Base-by-base conservation (phyloP, 2,113 vertebrate species). In the Halcyon malimbica region DNA sequence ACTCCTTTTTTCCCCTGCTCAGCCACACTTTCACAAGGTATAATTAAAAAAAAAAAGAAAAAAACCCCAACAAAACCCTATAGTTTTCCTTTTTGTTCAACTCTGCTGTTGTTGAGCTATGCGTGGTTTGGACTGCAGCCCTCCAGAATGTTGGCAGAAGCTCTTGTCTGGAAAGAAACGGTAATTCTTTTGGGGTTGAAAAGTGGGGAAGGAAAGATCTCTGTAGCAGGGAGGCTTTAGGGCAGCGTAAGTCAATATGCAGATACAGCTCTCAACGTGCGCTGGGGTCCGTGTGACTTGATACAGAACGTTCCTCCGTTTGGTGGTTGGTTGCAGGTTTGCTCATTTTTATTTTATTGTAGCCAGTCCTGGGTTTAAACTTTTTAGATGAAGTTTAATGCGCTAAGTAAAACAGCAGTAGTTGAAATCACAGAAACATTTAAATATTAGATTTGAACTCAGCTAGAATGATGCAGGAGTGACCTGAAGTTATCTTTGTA, bases 81-180 rank as follows among this genome's bases (percentile, higher is more conserved):
- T 64, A 92, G 89, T 96, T 97, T 94, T 94, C 84, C 73, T 96
- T 87, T 94, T 95, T 83, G 81, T 93, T 93, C 87, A 89, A 10
- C 67, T 94, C 67, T 73, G 93, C 92, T 96, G 86, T 92, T 96
- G 91, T 91, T 89, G 93, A 95, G 17, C 94, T 95, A 83, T 95
- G 84, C 90, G 93, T 96, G 94, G 91, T 93, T 97, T 97, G 96
- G 96, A 94, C 74, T 85, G 50, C 53, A 86, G 94, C 94, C 96
- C 77, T 95, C 67, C 56, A 89, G 93, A 94, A 84, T 96, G 84
- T 95, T 97, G 96, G 93, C 96, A 94, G 94, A 67, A 79, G 60
- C 84, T 89, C 87, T 75, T 51, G 96, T 95, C 94, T 97, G 97
- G 96, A 97, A 96, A 97, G 91, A 94, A 97, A 87, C 42, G 89